Evolutionary conservation across 2,113 vertebrate genomes (phyloP).

Genomic region (Chionomys nivalis): DNA sequence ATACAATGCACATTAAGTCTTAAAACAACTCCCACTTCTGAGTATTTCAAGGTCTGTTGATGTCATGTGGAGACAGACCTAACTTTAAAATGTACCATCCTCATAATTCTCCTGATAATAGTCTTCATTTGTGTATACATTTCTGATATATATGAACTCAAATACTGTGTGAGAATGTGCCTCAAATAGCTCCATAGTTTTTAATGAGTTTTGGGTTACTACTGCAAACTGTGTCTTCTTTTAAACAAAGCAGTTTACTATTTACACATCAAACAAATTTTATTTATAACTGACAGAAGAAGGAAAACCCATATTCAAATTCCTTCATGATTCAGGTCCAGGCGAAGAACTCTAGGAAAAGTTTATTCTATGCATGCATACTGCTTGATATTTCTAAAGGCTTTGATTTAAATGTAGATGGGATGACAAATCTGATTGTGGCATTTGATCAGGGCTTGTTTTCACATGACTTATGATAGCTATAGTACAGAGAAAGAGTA

Average conservation of each 20-base stretch:
- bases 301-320: not conserved
- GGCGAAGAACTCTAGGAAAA: not conserved
- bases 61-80: constrained; percentile 31
- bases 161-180: not conserved
- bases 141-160: constrained; percentile 39
- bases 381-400: not conserved
- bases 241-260: not conserved
- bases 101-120: constrained; percentile 12
- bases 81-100: constrained; percentile 39
- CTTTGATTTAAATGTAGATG: not conserved
- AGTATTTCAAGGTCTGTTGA: constrained; percentile 29
- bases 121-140: constrained; percentile 30
- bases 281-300: not conserved
- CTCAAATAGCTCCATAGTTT: not conserved
- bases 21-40: not conserved
- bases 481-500: not conserved
- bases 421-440: not conserved
- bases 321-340: not conserved
- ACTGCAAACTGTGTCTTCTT: not conserved
- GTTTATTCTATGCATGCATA: not conserved
- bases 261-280: not conserved
- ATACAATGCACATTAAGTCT: constrained; percentile 34
- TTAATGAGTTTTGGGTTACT: not conserved
- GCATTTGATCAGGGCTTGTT: not conserved
- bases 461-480: not conserved